Percentiles rank a stretch among this genome's conserved stretches.
These are phyloP conservation scores for Sminthurides bifidus DNA, from an alignment of 1,140 invertebrate species.

Conservation along the genomic window DNA sequence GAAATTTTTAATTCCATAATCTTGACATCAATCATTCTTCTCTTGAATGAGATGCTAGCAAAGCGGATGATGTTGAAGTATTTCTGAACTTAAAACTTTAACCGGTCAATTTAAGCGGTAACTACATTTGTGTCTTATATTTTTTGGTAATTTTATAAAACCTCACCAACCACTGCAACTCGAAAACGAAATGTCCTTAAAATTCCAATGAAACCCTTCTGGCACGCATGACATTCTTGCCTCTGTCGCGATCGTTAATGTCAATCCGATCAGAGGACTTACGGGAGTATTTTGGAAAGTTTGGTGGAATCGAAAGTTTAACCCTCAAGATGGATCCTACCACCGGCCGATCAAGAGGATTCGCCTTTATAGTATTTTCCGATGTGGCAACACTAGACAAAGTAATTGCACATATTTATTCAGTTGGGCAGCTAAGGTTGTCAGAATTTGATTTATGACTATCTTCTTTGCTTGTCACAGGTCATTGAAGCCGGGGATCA, in stretches of 20 bases:
- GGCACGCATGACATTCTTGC: slow-evolving; percentile 30
- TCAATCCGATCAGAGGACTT: slow-evolving; percentile 67
- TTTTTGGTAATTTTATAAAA: slow-evolving; percentile 14
- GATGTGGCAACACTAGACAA: slow-evolving; percentile 77
- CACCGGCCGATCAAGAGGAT: slow-evolving; percentile 77
- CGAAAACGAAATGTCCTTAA: slow-evolving; percentile 13
- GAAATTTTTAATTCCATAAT: too few relatives aligned
- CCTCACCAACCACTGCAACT: slow-evolving; percentile 9
- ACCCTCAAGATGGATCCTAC: slow-evolving; percentile 87
- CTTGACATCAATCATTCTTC: too few relatives aligned
- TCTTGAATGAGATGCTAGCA: neutral
- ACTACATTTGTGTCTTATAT: slow-evolving; percentile 15
- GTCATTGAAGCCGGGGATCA: slow-evolving; percentile 69
- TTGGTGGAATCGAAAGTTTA: slow-evolving; percentile 82
- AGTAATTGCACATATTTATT: slow-evolving; percentile 45
- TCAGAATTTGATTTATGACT: neutral
- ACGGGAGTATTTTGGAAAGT: slow-evolving; percentile 75
- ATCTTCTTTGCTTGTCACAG: slow-evolving; percentile 35
- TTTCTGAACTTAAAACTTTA: neutral
- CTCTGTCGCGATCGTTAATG: slow-evolving; percentile 15
- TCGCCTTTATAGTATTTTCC: slow-evolving; percentile 90
- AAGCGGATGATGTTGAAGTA: neutral
- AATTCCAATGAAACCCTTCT: slow-evolving; percentile 17
- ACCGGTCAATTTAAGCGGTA: too few relatives aligned
- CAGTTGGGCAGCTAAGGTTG: too few relatives aligned